Evolutionary conservation across 2,888 invertebrate genomes (phyloP).

Genomic region (Pseudococcus jackbeardsleyi): DNA sequence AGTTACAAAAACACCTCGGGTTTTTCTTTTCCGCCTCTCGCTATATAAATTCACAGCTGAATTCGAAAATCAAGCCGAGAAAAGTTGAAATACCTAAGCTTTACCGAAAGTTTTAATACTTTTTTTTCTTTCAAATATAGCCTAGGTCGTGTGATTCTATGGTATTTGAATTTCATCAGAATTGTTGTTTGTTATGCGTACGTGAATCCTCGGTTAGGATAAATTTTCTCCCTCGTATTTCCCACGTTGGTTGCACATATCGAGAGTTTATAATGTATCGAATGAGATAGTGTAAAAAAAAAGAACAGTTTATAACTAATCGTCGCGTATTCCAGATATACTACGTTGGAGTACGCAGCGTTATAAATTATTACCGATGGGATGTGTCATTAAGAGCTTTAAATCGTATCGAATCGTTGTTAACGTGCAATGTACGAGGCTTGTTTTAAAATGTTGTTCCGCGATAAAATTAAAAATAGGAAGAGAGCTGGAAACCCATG

Average conservation of each 20-base stretch:
- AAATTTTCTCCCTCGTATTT: too few relatives aligned
- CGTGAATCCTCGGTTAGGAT: too few relatives aligned
- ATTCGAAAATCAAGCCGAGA: not conserved
- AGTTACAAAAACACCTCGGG: slow-evolving; percentile 6
- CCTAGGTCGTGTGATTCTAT: too few relatives aligned
- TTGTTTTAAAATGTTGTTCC: not conserved
- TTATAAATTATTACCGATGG: slow-evolving; percentile 16
- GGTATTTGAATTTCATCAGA: not conserved
- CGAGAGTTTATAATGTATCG: not conserved
- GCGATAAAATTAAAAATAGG: slow-evolving; percentile 44
- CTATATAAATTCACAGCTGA: not conserved
- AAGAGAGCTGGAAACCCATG: slow-evolving; percentile 23
- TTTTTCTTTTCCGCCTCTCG: not conserved
- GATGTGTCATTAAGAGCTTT: slow-evolving; percentile 20
- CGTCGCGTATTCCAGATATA: slow-evolving; percentile 6
- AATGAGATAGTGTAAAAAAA: not conserved
- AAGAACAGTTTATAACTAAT: slow-evolving; percentile 13
- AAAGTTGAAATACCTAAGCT: not conserved
- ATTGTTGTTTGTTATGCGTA: not conserved
- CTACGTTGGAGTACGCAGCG: not conserved
- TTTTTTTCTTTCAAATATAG: not conserved
- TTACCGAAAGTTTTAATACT: not conserved
- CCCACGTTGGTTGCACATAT: too few relatives aligned
- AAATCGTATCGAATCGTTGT: slow-evolving; percentile 29
- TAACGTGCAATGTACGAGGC: not conserved